These are phyloP conservation scores for Archegozetes longisetosus DNA, from an alignment of 1,140 invertebrate genomes.

Conservation along the genomic window DNA sequence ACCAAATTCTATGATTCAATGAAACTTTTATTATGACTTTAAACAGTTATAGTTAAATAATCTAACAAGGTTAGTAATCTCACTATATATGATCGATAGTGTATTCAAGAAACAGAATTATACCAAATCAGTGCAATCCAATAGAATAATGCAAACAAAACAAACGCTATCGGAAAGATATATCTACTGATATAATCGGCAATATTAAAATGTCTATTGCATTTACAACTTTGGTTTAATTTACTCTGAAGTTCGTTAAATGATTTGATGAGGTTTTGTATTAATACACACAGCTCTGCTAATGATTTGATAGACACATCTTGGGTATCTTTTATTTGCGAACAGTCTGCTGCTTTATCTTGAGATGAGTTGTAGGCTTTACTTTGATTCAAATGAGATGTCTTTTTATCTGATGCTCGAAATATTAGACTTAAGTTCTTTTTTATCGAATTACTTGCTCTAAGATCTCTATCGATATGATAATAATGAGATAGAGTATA, in stretches of 20 bases:
- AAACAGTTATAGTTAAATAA: no score
- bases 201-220: background rate
- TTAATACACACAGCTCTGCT: background rate
- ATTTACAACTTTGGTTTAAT: background rate
- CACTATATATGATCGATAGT: no score
- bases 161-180: constrained; percentile 9
- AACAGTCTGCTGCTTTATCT: background rate
- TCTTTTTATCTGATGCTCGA: background rate
- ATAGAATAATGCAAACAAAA: constrained; percentile 6
- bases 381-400: background rate
- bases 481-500: constrained; percentile 15
- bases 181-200: constrained; percentile 6
- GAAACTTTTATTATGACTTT: no score
- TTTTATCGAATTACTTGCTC: background rate
- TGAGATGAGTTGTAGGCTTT: background rate
- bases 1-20: no score
- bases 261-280: background rate
- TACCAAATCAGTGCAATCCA: constrained; percentile 5
- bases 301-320: background rate
- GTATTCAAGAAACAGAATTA: no score
- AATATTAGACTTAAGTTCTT: background rate
- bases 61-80: no score
- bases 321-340: background rate
- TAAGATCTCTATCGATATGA: background rate
- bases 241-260: background rate